A percentile compares a stretch with the other conserved stretches of the same genome.
Evolutionary conservation across 2,797 vertebrate species (phyloP).

Genomic region (Schizopygopsis malacanthus): DNA sequence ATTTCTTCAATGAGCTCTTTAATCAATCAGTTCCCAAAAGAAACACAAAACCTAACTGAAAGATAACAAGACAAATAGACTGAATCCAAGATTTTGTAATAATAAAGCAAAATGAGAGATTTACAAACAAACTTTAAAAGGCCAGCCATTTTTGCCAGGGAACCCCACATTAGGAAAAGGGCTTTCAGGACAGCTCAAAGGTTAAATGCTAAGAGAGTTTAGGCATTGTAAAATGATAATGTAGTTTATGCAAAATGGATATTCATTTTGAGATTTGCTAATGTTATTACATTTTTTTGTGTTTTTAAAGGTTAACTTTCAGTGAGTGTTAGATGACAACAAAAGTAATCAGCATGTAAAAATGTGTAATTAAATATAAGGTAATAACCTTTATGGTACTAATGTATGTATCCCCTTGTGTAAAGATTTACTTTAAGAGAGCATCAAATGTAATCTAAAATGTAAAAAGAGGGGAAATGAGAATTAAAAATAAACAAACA

Average conservation of each 20-base stretch:
- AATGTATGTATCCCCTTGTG: too few species aligned
- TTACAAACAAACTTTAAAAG: background rate
- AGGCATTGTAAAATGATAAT: background rate
- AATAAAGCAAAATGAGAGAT: background rate
- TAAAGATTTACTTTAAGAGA: background rate
- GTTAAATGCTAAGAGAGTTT: background rate
- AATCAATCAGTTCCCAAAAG: background rate
- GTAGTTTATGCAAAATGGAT: background rate
- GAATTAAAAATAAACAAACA: background rate
- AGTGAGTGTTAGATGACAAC: background rate
- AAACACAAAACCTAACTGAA: background rate
- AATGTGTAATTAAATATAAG: background rate
- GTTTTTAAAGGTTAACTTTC: background rate
- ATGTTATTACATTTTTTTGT: background rate
- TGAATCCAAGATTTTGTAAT: background rate
- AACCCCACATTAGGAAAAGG: too few species aligned
- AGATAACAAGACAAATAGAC: background rate
- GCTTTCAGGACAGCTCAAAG: background rate
- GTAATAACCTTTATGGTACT: background rate
- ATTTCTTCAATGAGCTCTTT: background rate
- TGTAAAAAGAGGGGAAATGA: background rate
- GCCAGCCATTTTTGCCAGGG: too few species aligned
- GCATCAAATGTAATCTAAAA: background rate
- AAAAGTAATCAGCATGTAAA: background rate
- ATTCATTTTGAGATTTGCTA: background rate